Conservation (phyloP, 2,797 vertebrate species). For the Scleropages formosus region DNA sequence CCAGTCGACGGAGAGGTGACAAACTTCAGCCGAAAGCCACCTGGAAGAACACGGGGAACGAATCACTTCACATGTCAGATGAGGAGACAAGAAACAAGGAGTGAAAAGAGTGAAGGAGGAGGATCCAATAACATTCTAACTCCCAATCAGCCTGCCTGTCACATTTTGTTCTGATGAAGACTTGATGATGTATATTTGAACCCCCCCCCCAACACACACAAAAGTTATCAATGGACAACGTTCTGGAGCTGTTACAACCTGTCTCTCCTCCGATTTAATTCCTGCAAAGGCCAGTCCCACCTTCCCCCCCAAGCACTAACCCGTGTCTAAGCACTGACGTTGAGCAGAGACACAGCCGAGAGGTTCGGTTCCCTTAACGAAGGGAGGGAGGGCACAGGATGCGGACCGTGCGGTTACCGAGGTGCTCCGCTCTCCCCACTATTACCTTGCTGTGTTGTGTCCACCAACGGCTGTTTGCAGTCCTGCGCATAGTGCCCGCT, state of each 20-base stretch:
- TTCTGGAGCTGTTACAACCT: conserved; percentile 3
- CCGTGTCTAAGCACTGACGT: not conserved
- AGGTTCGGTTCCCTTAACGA: conserved; percentile 20
- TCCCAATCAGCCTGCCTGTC: not conserved
- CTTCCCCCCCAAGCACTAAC: not conserved
- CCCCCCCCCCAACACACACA: too few species aligned
- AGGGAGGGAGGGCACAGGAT: too few species aligned
- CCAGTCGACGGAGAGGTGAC: conserved; percentile 79
- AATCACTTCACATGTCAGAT: conserved; percentile 2
- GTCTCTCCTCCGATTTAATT: not conserved
- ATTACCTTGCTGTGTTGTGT: conserved; percentile 89
- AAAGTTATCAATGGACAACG: not conserved
- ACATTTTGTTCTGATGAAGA: too few species aligned
- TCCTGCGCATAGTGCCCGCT: conserved; percentile 90
- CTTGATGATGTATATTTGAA: too few species aligned
- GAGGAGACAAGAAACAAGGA: not conserved
- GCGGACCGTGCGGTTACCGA: conserved; percentile 12
- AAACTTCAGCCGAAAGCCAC: conserved; percentile 88
- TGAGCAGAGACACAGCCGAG: conserved; percentile 13
- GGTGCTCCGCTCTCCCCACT: conserved; percentile 30
- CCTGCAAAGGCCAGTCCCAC: not conserved
- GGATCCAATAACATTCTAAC: not conserved
- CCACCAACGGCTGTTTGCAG: conserved; percentile 89
- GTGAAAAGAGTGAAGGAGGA: not conserved
- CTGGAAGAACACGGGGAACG: conserved; percentile 66